Percentiles rank a stretch among this genome's conserved stretches.
phyloP scores from a whole-genome alignment of 2,888 invertebrate species.

The Tillus elongatus region DNA sequence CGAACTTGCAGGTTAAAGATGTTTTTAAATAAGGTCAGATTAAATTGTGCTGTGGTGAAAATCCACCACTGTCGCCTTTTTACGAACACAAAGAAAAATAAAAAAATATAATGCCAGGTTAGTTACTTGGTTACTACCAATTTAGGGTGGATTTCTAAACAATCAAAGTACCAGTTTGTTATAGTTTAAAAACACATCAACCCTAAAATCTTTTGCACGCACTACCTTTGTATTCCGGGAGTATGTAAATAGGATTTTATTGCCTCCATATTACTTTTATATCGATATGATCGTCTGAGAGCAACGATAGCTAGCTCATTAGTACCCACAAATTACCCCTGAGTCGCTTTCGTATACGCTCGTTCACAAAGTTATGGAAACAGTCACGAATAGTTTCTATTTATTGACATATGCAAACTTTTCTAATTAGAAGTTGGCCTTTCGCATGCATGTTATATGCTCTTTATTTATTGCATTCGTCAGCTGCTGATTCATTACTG shows the following conservation, averaged over 20 bases:
- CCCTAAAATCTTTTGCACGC: constrained; percentile 28
- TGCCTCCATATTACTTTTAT: constrained; percentile 29
- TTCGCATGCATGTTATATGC: constrained; percentile 16
- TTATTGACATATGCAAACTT: constrained; percentile 35
- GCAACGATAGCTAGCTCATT: constrained; percentile 29
- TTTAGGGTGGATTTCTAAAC: no score
- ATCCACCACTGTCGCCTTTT: no score
- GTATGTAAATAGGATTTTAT: constrained; percentile 33
- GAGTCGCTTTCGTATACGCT: constrained; percentile 22
- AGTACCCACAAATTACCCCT: constrained; percentile 29
- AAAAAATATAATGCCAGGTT: no score
- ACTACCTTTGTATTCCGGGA: constrained; percentile 20
- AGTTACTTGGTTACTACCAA: no score
- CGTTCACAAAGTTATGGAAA: constrained; percentile 27
- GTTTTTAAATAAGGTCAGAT: no score
- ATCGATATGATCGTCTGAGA: constrained; percentile 31
- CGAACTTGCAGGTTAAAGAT: no score
- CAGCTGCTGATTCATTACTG: no score
- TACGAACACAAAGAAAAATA: no score
- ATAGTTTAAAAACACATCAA: no score
- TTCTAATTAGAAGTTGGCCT: constrained; percentile 31
- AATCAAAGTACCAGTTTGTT: no score
- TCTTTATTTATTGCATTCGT: no score
- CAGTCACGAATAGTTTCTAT: constrained; percentile 28
- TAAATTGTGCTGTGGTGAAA: no score